Evolutionary conservation across 2,797 vertebrate genomes (phyloP).

Genomic region (Podarcis siculus): DNA sequence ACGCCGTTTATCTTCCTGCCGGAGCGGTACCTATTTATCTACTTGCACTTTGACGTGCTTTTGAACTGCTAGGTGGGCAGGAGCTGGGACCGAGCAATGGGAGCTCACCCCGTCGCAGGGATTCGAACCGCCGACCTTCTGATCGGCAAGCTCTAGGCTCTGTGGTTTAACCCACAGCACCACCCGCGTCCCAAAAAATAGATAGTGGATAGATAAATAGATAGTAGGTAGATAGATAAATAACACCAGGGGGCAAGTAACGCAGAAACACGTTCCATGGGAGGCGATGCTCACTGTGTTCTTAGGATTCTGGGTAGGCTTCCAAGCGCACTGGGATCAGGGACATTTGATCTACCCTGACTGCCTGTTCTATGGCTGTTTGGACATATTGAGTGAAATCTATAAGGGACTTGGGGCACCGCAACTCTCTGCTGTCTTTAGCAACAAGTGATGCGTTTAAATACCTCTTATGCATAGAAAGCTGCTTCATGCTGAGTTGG

Average conservation of each 20-base stretch:
- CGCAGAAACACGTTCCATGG: accelerated
- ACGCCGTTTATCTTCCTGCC: too few relatives aligned
- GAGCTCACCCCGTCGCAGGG: accelerated
- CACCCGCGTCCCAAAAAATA: too few relatives aligned
- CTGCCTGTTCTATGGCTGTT: neutral
- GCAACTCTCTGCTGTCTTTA: neutral
- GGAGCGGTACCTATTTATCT: too few relatives aligned
- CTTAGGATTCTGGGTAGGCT: neutral
- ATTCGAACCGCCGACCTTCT: too few relatives aligned
- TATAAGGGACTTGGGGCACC: neutral
- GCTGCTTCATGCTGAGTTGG: neutral
- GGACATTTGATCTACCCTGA: accelerated
- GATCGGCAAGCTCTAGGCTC: too few relatives aligned
- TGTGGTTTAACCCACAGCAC: too few relatives aligned
- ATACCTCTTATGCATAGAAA: too few relatives aligned
- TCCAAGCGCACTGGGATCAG: neutral
- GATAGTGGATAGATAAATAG: too few relatives aligned
- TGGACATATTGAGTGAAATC: neutral
- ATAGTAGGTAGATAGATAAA: neutral
- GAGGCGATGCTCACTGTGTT: neutral
- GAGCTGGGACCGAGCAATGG: too few relatives aligned
- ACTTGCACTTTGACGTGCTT: too few relatives aligned
- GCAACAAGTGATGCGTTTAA: too few relatives aligned
- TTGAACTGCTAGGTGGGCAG: too few relatives aligned
- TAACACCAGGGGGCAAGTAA: accelerated